These are phyloP conservation scores for Drosophila mayri DNA, from an alignment of 1,140 invertebrate genomes.

Conservation along the genomic window DNA sequence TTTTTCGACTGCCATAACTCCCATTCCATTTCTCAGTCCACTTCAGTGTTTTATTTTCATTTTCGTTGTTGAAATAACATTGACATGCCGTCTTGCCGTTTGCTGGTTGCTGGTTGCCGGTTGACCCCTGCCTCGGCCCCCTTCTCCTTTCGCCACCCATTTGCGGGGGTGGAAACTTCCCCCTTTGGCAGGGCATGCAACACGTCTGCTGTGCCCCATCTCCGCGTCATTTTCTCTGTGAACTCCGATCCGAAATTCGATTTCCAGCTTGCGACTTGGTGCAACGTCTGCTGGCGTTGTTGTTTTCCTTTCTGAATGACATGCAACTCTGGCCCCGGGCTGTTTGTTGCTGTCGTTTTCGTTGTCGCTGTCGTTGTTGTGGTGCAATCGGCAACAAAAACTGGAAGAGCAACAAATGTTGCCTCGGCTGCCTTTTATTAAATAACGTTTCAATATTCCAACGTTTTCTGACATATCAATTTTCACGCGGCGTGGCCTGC, in stretches of 20 bases:
- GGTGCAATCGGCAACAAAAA: slow-evolving; percentile 63
- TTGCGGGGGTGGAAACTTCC: slow-evolving; percentile 11
- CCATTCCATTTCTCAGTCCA: slow-evolving; percentile 19
- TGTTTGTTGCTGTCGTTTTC: slow-evolving; percentile 53
- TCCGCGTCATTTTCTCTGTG: slow-evolving; percentile 18
- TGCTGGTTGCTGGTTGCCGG: slow-evolving; percentile 36
- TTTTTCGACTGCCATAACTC: slow-evolving; percentile 74
- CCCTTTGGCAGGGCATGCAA: slow-evolving; percentile 54
- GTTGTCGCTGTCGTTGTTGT: slow-evolving; percentile 48
- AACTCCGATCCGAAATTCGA: slow-evolving; percentile 73
- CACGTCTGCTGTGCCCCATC: slow-evolving; percentile 43
- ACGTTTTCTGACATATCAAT: slow-evolving; percentile 81
- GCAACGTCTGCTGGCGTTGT: slow-evolving; percentile 60
- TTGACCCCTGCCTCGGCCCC: slow-evolving; percentile 25
- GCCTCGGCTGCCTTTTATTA: slow-evolving; percentile 63
- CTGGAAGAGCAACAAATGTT: slow-evolving; percentile 55
- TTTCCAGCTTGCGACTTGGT: slow-evolving; percentile 73
- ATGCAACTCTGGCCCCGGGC: slow-evolving; percentile 74
- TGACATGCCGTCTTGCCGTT: slow-evolving; percentile 76
- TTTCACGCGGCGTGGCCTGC: slow-evolving; percentile 58
- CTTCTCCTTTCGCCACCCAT: slow-evolving; percentile 10
- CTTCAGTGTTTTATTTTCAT: slow-evolving; percentile 59
- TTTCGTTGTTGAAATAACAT: slow-evolving; percentile 78
- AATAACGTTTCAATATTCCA: slow-evolving; percentile 82
- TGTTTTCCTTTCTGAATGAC: slow-evolving; percentile 59